Conservation (phyloP, 1,140 invertebrate species). For the Gyrodactylus bullatarudis region DNA sequence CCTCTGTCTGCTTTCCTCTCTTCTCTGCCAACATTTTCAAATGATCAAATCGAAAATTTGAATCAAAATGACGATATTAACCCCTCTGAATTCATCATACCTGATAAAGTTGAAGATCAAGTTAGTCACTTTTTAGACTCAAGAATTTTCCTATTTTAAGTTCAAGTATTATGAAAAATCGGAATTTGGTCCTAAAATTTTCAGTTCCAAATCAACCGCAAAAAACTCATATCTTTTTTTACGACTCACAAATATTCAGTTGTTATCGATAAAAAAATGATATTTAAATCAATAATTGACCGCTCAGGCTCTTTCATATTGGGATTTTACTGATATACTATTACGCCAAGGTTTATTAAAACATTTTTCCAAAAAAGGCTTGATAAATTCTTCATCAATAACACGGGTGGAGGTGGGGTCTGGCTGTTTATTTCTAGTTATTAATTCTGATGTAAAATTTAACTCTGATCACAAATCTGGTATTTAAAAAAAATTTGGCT, state of each 20-base stretch:
- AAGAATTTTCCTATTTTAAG: background rate
- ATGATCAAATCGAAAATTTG: background rate
- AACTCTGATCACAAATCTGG: too few species aligned
- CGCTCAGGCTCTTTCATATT: too few species aligned
- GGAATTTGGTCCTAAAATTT: background rate
- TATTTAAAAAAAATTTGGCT: too few species aligned
- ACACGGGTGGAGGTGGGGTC: too few species aligned
- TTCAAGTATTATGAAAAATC: background rate
- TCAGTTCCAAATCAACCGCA: background rate
- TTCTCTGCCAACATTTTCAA: background rate
- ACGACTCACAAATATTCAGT: too few species aligned
- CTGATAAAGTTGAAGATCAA: slow-evolving; percentile 1
- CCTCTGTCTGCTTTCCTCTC: background rate
- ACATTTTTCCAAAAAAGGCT: too few species aligned
- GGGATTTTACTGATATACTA: too few species aligned
- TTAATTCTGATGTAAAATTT: too few species aligned
- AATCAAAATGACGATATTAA: background rate
- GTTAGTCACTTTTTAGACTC: too few species aligned
- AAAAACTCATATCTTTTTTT: background rate
- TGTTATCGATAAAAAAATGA: background rate
- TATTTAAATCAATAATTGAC: background rate
- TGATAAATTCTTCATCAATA: too few species aligned
- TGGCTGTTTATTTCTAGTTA: too few species aligned
- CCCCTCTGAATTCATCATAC: slow-evolving; percentile 8
- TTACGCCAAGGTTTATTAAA: too few species aligned